Conservation (phyloP, 2,113 vertebrate genomes). For the Lonchura striata region DNA sequence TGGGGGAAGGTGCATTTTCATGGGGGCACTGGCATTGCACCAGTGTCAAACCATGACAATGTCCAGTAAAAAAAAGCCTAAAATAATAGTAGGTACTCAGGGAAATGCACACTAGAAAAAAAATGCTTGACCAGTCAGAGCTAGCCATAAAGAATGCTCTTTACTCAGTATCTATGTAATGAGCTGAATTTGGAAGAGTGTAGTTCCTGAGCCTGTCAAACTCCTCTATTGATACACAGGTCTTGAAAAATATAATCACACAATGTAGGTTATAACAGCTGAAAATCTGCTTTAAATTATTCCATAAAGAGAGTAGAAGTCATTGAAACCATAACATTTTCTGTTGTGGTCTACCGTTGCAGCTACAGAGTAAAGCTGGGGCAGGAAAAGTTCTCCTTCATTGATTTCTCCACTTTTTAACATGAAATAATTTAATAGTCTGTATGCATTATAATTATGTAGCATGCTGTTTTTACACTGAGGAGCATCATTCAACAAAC, state of each 20-base stretch:
- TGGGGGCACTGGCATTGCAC: no score
- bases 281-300: not conserved
- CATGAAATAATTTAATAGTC: not conserved
- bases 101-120: not conserved
- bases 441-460: not conserved
- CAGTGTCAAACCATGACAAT: no score
- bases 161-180: not conserved
- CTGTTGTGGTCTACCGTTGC: fast-evolving
- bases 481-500: not conserved
- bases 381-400: not conserved
- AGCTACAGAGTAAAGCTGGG: not conserved
- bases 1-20: no score
- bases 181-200: not conserved
- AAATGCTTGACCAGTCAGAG: not conserved
- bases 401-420: not conserved
- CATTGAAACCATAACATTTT: not conserved
- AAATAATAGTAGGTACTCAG: not conserved
- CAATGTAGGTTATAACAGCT: not conserved
- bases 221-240: not conserved
- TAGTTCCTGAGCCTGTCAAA: not conserved
- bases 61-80: not conserved
- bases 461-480: not conserved
- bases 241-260: not conserved
- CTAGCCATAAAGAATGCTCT: not conserved
- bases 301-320: not conserved